These are phyloP conservation scores for Syngnathus scovelli DNA, from an alignment of 2,113 vertebrate genomes.

Conservation along the genomic window DNA sequence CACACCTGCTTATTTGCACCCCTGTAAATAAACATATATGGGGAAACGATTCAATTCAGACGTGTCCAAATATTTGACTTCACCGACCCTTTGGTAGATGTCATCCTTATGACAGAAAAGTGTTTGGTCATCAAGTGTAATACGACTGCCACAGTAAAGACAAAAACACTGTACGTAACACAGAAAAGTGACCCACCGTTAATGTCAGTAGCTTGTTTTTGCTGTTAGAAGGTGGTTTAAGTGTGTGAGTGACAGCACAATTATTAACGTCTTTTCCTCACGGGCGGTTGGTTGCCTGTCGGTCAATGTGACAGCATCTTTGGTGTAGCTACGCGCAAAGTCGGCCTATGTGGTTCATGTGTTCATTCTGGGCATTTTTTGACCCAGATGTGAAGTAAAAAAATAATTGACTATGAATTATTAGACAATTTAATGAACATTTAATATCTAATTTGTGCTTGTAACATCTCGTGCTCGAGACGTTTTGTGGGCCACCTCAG, in stretches of 20 bases:
- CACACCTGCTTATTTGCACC: no score
- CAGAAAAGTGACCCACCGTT: not conserved
- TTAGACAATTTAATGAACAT: no score
- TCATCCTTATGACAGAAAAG: not conserved
- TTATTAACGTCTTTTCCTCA: not conserved
- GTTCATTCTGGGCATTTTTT: not conserved
- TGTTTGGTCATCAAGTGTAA: not conserved
- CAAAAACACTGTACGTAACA: not conserved
- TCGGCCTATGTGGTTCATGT: no score
- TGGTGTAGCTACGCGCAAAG: not conserved
- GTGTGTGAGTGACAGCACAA: not conserved
- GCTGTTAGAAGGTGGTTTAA: not conserved
- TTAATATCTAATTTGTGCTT: no score
- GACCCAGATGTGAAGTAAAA: not conserved
- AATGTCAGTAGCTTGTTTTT: not conserved
- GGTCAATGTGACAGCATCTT: not conserved
- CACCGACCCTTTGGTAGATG: not conserved
- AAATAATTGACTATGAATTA: no score
- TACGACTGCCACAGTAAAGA: not conserved
- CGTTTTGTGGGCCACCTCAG: no score
- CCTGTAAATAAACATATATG: not conserved
- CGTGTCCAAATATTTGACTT: not conserved
- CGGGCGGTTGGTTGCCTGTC: not conserved
- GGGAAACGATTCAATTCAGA: not conserved
- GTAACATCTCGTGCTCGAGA: no score